Base-by-base conservation (phyloP, 2,888 invertebrate species). In the Acleris laterana region DNA sequence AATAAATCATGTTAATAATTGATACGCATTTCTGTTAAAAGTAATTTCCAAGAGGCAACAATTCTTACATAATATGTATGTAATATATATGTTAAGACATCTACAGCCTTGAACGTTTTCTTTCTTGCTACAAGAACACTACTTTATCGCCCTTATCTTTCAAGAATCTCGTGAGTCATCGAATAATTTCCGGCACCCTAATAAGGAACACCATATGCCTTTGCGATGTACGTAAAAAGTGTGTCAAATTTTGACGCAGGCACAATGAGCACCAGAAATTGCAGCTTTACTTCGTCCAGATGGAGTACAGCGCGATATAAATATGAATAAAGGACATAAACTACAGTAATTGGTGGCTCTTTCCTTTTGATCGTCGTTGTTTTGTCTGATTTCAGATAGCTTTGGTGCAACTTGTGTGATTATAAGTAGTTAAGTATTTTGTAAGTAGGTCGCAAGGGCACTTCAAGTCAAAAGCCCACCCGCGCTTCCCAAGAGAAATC, bases 171-270 rank as follows among this genome's bases (percentile, higher is more conserved):
- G 78, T 90, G 89, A 88, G 75, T 90, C 89, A 90, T 79, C 71
- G 72, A 71, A 74, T 78, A 79, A 88, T 87, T 85, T 89, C 86
- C 87, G 85, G 81, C 79, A 79, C 77, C 74, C 79, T 79, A 79
- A 84, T 87, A 83, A 82, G 75, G 77, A 73, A 79, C 81, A 84
- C 90, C 90, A 92, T 90, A 87, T 90, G 90, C 83, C 89, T 82
- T 80, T 82, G 81, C 78, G 77, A 82, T 85, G 77, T 77, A 80
- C 79, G 87, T 87, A 82, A 84, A 85, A 83, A 87, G 85, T 85
- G 77, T 85, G 81, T 78, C 81, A 80, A 74, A 72, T 75, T 76
- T 76, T 75, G 73, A 77, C 74, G 74, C 71, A 73, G 70, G 70
- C 62, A 67, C 62, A 72, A 64, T 68, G 58, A 25, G 53, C 28